Evolutionary conservation across 2,888 invertebrate genomes (phyloP).

Genomic region (Pilophorus perplexus): DNA sequence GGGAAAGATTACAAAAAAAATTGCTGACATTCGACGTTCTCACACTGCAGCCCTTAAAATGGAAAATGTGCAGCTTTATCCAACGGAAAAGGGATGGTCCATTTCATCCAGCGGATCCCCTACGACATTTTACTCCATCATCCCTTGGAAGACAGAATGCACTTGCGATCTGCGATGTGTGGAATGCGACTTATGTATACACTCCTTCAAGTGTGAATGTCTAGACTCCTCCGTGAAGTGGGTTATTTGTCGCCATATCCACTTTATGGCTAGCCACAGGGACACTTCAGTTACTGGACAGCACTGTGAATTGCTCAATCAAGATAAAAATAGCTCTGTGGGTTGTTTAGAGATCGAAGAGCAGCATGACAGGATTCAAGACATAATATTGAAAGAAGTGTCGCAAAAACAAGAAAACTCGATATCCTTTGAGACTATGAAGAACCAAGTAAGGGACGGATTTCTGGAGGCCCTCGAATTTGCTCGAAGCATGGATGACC

Average conservation of each 20-base stretch:
- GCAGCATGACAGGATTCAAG: not conserved
- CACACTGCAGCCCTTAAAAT: too few relatives aligned
- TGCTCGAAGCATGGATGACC: slow-evolving; percentile 4
- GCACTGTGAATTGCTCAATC: slow-evolving; percentile 1
- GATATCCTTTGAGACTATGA: not conserved
- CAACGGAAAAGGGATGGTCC: too few relatives aligned
- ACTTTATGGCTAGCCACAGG: not conserved
- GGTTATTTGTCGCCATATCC: not conserved
- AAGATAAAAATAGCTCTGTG: not conserved
- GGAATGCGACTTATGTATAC: not conserved
- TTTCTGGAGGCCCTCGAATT: not conserved
- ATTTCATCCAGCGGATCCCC: too few relatives aligned
- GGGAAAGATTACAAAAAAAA: too few relatives aligned
- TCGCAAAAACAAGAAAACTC: not conserved
- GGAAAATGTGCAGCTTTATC: too few relatives aligned
- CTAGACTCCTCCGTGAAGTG: not conserved
- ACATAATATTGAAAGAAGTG: not conserved
- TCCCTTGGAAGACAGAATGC: too few relatives aligned
- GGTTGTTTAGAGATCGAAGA: not conserved
- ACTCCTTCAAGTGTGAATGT: not conserved
- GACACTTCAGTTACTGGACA: not conserved
- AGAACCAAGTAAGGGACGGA: not conserved
- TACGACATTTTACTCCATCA: too few relatives aligned
- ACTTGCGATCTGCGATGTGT: too few relatives aligned
- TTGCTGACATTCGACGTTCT: too few relatives aligned